These are phyloP conservation scores for Pinna nobilis DNA, from an alignment of 1,140 invertebrate species.

Conservation along the genomic window DNA sequence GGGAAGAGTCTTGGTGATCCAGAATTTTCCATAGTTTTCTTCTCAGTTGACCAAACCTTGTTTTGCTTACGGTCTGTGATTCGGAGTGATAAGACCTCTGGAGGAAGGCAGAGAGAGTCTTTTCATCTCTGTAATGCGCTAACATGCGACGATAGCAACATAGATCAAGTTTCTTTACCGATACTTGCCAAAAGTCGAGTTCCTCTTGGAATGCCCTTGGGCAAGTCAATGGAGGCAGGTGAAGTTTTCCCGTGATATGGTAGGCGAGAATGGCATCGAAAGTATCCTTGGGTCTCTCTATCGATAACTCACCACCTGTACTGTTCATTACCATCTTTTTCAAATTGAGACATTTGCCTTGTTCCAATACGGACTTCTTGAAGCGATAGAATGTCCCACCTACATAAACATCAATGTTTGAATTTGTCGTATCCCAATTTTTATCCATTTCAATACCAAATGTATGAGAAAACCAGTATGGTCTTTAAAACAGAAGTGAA, in stretches of 20 bases:
- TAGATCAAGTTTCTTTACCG: neutral
- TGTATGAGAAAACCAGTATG: too few relatives aligned
- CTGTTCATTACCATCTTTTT: too few relatives aligned
- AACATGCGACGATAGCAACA: too few relatives aligned
- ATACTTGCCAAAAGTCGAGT: neutral
- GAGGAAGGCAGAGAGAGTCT: neutral
- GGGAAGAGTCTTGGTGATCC: too few relatives aligned
- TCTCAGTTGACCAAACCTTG: neutral
- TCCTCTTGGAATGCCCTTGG: neutral
- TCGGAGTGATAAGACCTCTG: neutral
- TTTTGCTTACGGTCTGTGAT: neutral
- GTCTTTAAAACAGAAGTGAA: too few relatives aligned
- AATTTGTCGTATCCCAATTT: too few relatives aligned
- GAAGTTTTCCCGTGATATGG: neutral
- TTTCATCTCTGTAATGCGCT: neutral
- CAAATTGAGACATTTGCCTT: too few relatives aligned
- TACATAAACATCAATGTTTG: too few relatives aligned
- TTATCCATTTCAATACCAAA: too few relatives aligned
- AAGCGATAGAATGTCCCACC: too few relatives aligned
- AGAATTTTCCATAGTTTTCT: neutral
- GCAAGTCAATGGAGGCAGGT: neutral
- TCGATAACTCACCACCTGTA: neutral
- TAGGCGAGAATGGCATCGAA: neutral
- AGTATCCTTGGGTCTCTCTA: neutral
- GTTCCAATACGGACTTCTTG: too few relatives aligned